Base-by-base conservation (phyloP, 1,140 invertebrate species). In the Chlorops oryzae region DNA sequence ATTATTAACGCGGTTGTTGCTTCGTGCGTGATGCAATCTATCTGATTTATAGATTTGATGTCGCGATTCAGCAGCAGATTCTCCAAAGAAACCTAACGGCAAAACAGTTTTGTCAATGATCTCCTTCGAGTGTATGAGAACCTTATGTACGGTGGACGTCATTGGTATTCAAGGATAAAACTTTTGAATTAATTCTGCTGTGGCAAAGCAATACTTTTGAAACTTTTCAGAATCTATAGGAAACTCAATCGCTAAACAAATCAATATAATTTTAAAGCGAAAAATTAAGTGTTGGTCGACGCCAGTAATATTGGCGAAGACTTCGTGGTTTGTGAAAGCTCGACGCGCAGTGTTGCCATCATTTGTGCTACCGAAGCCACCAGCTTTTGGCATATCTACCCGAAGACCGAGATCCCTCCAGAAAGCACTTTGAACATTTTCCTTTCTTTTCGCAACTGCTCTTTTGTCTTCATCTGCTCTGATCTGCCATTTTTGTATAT, bases 291-390 rank as follows among this genome's bases (percentile, higher is more conserved):
- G 39, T 55, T 43, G 32, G 55, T 74, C 55, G 20, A 70, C 32
- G 10, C 55, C 54, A 12, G 58, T 60, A 3, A 68, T 63, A 28
- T 58, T 37, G 15, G 63, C 41, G 54, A 53, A 44, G 7, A 55
- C 52, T 25, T 41, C 50, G 21, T 52, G 46, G 35, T 69, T 38
- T 34, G 25, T 39, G 47, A 65, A 69, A 43, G 70, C 65, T 47
- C 57, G 44, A 41, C 65, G 51, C 5, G 63, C 55, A 10, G 57
- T 63, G 52, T 70, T 69, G 9, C 63, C 63, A 28, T 59, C 56
- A 53, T 68, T 70, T 17, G 62, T 59, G 20, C 42, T 55, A 15
- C 65, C 63, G 18, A 46, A 53, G 15, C 57, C 58, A 12, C 40
- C 54, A 18, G 17, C 20, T 48, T 34, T 51, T 1, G 54, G 54